Percentiles rank a stretch among this genome's conserved stretches.
These are phyloP conservation scores for Calameuta idolon DNA, from an alignment of 2,888 invertebrate species.

Conservation along the genomic window DNA sequence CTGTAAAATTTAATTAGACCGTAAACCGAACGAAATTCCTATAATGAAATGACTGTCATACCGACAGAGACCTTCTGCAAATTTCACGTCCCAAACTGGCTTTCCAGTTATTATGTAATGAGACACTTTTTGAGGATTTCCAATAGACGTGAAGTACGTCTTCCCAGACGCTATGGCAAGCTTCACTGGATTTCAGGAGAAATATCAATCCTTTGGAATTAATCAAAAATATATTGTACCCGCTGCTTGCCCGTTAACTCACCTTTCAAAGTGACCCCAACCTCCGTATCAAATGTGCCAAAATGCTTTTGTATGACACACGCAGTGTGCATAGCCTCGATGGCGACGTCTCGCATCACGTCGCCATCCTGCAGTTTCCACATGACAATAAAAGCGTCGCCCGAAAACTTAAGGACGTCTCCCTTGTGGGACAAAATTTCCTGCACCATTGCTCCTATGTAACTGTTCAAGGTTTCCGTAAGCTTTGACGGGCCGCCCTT, in stretches of 20 bases:
- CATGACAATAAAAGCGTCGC: constrained; percentile 76
- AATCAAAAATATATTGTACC: too few species aligned
- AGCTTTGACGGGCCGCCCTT: constrained; percentile 78
- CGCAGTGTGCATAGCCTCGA: constrained; percentile 76
- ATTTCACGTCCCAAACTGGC: constrained; percentile 74
- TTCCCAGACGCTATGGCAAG: constrained; percentile 74
- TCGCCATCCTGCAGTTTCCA: constrained; percentile 72
- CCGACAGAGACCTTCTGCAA: constrained; percentile 59
- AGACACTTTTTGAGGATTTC: constrained; percentile 66
- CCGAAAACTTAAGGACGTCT: constrained; percentile 77
- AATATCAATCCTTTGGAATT: not conserved
- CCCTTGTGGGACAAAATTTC: constrained; percentile 76
- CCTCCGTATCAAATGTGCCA: constrained; percentile 73
- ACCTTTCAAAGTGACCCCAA: constrained; percentile 74
- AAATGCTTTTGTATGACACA: constrained; percentile 76
- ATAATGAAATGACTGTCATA: constrained; percentile 18
- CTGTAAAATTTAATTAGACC: constrained; percentile 44
- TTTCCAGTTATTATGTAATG: constrained; percentile 74
- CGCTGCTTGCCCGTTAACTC: not conserved
- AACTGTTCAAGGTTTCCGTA: constrained; percentile 77
- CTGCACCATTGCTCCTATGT: constrained; percentile 79
- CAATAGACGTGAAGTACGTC: constrained; percentile 72
- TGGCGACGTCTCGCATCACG: constrained; percentile 73
- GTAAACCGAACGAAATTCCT: not conserved
- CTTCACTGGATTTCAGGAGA: constrained; percentile 68